Evolutionary conservation across 2,888 invertebrate genomes (phyloP), one percentile per base, ranked within the genome.

Genomic region (Aethes cnicana): DNA sequence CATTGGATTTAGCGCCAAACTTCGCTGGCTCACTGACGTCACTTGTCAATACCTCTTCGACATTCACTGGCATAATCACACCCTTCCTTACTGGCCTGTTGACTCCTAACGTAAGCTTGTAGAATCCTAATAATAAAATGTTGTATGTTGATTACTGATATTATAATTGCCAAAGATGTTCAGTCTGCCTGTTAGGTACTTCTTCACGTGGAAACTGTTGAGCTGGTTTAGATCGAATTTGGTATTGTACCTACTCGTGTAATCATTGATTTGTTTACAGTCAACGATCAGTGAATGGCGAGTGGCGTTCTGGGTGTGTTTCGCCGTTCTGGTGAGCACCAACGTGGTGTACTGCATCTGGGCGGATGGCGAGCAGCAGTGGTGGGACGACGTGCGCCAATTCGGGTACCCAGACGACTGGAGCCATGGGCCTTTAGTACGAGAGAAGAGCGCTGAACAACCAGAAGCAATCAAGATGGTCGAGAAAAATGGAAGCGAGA

Each of bases 21-120:
- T 93, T 91, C 66, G 92, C 93, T 0, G 93, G 93, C 1, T 90
- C 92, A 0, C 71, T 93, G n/a, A 93, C 93, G 69, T 93, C 93
- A 0, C 81, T 93, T 1, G 92, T 92, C 2, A 93, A 93, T 64
- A 93, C 93, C 0, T 90, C 92, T 8, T 93, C 93, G 0, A 92
- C 92, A 1, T 83, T 92, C 23, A 91, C 92, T 2, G 93, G 93
- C 5, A 93, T 93, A 59, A 81, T 92, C 53, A 91, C 92, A 1
- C 93, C 93, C 0, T 92, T 92, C 65, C 77, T 93, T 14, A 91
- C 92, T 46, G 93, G 93, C 17, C 76, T 90, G 37, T 76, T 94
- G 59, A 92, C 93, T 16, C 90, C 91, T 55, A 85, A 93, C 69
- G 92, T 92, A 75, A 90, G 91, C 84, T n/a, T n/a, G n/a, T n/a